Conservation (phyloP, 2,797 vertebrate species). For the Apogon hyalosoma region DNA sequence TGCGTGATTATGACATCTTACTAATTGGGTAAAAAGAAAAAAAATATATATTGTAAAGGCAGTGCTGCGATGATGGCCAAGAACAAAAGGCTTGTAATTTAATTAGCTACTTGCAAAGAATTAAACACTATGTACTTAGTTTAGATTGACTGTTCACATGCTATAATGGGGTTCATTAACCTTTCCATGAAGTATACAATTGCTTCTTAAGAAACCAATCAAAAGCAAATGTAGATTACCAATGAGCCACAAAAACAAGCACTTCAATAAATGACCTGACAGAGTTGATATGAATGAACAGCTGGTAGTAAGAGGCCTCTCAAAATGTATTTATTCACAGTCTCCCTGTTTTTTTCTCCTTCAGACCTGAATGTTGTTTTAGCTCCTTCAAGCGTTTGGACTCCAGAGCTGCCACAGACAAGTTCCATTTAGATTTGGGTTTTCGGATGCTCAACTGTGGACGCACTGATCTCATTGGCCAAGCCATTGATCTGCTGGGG, state of each 20-base stretch:
- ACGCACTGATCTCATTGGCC: conserved; percentile 94
- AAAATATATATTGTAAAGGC: background rate
- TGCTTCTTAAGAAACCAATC: conserved; percentile 6
- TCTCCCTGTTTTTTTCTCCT: conserved; percentile 25
- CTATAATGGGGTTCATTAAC: conserved; percentile 28
- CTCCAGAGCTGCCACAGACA: conserved; percentile 93
- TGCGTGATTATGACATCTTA: conserved; percentile 4
- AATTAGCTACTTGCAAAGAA: conserved; percentile 29
- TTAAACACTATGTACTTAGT: background rate
- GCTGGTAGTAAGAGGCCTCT: background rate
- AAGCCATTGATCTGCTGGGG: conserved; percentile 93
- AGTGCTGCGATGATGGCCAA: background rate
- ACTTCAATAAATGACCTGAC: background rate
- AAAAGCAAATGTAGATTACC: conserved; percentile 5
- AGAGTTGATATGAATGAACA: background rate
- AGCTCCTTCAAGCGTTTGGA: conserved; percentile 96
- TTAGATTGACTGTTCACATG: conserved; percentile 10
- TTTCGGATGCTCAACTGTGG: conserved; percentile 98
- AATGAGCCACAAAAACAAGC: background rate
- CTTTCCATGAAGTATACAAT: conserved; percentile 23
- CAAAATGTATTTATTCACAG: conserved; percentile 5
- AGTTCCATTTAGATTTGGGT: conserved; percentile 95
- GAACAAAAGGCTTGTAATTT: conserved; percentile 7
- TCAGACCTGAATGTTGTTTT: conserved; percentile 91
- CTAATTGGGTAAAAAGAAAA: conserved; percentile 1